Base-by-base conservation (phyloP, 2,888 invertebrate species). In the Drosophila parthenogenetica region DNA sequence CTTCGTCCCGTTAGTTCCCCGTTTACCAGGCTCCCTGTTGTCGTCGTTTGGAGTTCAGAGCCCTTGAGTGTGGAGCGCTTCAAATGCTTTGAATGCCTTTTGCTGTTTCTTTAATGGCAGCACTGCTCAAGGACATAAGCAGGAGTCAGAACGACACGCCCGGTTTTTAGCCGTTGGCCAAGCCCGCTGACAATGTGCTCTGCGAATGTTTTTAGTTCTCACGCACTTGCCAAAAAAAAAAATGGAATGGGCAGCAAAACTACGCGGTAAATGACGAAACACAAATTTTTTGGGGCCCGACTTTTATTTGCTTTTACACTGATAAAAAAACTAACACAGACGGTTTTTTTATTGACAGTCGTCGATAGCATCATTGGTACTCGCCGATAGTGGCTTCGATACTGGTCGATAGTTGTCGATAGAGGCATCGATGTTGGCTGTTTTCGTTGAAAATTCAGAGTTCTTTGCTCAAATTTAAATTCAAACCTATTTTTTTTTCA, bases 21-120 rank as follows among this genome's bases (percentile, higher is more conserved):
- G n/a, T n/a, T n/a, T n/a, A n/a, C n/a, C 13, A 22, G 4, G 22
- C 35, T 35, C 11, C 35, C 25, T 8, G 8, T 1, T 5, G 13
- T 35, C 43, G 22, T n/a, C 22, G 59, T 13, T 37, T 29, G 8
- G 29, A 62, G 32, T 40, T 53, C 16, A 54, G 37, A 68, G 42
- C 69, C 58, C 68, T 78, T 61, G 53, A 46, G 45, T 73, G 51
- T 29, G 43, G 69, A 37, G 54, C 66, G 85, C 87, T 68, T 73
- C 68, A 74, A 72, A 77, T 72, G 61, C 63, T 72, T 69, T 67
- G 73, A 85, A 87, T 78, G 66, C 57, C 66, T 53, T 54, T 76
- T 64, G 57, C 37, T 37, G 17, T 39, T 37, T 37, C 43, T 53
- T 14, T 29, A 54, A 60, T 55, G 55, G 35, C 29, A 86, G 69